phyloP scores from a whole-genome alignment of 2,113 vertebrate genomes.

The Chaetodon auriga region DNA sequence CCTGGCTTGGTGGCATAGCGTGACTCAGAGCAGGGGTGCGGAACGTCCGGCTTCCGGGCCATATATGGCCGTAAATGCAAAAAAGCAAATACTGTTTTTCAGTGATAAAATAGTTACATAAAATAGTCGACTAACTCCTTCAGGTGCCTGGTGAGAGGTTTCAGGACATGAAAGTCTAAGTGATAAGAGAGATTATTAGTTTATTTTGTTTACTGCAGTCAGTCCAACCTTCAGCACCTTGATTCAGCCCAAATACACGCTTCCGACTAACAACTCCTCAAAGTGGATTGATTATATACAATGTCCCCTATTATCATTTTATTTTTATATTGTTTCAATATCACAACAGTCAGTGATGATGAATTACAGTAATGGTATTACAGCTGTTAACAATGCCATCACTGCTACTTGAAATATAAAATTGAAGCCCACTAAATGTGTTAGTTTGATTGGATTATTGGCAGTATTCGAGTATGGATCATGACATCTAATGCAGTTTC shows the following conservation, averaged over 20 bases:
- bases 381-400: not conserved
- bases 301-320: not conserved
- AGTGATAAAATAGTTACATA: too few species aligned
- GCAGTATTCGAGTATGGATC: not conserved
- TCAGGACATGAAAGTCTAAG: too few species aligned
- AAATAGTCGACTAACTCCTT: too few species aligned
- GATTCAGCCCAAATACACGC: not conserved
- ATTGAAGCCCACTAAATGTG: not conserved
- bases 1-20: too few species aligned
- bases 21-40: too few species aligned
- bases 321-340: not conserved
- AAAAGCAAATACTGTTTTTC: too few species aligned
- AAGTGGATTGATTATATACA: not conserved
- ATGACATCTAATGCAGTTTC: not conserved
- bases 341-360: not conserved
- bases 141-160: too few species aligned
- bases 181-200: not conserved
- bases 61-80: too few species aligned
- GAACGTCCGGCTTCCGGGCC: too few species aligned
- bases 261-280: not conserved
- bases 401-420: not conserved
- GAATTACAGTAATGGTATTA: not conserved
- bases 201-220: not conserved
- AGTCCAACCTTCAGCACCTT: not conserved
- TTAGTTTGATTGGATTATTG: not conserved